Conservation (phyloP, 2,888 invertebrate species). For the Pyrochroa serraticornis region DNA sequence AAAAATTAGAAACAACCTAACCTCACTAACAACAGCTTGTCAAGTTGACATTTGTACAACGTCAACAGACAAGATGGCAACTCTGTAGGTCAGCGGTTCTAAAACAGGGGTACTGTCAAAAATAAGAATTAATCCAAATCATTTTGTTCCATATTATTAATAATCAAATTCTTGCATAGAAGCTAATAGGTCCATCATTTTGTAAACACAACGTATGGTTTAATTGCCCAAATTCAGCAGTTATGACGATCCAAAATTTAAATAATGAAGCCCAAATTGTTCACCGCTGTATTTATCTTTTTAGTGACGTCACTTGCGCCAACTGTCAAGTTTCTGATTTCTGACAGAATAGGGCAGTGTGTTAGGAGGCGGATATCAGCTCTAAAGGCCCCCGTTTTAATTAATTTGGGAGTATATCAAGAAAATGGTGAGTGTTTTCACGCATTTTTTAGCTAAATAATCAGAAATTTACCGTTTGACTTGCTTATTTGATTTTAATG, state of each 20-base stretch:
- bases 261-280: too few species aligned
- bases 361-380: too few species aligned
- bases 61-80: too few species aligned
- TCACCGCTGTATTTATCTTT: too few species aligned
- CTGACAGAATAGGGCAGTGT: too few species aligned
- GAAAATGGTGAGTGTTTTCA: neutral
- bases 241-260: too few species aligned
- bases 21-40: neutral
- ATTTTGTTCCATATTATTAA: constrained; percentile 36
- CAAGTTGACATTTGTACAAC: neutral
- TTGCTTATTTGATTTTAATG: neutral
- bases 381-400: too few species aligned
- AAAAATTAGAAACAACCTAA: neutral
- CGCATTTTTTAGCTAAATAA: constrained; percentile 1
- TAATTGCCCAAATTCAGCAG: too few species aligned
- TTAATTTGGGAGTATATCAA: too few species aligned
- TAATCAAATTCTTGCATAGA: constrained; percentile 34
- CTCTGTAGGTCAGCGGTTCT: constrained; percentile 38
- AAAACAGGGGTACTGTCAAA: constrained; percentile 37
- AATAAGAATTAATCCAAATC: constrained; percentile 10
- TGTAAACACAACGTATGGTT: constrained; percentile 23
- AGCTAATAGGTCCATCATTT: constrained; percentile 41
- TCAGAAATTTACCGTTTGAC: constrained; percentile 2
- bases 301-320: too few species aligned
- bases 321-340: too few species aligned